Percentiles rank a stretch among this genome's conserved stretches.
Conservation (phyloP, 2,113 vertebrate genomes). For the Halcyon malimbica region DNA sequence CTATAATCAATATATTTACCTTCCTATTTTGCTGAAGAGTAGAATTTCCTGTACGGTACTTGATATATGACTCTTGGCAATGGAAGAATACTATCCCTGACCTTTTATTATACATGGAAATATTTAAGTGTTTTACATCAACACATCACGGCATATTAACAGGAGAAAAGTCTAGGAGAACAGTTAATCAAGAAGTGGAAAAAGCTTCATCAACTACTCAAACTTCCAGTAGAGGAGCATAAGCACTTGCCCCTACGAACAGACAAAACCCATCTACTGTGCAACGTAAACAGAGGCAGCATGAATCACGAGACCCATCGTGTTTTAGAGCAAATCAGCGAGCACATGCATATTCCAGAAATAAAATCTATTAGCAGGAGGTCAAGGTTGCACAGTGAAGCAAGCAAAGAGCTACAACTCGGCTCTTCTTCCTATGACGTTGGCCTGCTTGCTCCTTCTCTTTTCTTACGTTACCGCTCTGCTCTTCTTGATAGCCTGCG, state of each 20-base stretch:
- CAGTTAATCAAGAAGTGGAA: constrained; percentile 30
- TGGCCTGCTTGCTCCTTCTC: not conserved
- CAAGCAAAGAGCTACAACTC: constrained; percentile 16
- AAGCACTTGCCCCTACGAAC: constrained; percentile 47
- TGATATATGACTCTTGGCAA: constrained; percentile 53
- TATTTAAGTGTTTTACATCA: constrained; percentile 70
- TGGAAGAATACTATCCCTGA: constrained; percentile 68
- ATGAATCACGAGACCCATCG: constrained; percentile 46
- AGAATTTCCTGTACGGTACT: constrained; percentile 38
- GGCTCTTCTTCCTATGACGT: not conserved
- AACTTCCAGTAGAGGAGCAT: constrained; percentile 52
- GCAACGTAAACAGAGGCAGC: constrained; percentile 42
- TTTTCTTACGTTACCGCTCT: fast-evolving
- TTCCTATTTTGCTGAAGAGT: constrained; percentile 40
- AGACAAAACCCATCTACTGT: constrained; percentile 44
- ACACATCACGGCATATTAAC: constrained; percentile 54
- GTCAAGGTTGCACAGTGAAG: constrained; percentile 26
- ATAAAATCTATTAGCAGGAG: constrained; percentile 54
- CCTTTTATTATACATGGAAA: constrained; percentile 67
- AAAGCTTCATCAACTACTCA: constrained; percentile 50
- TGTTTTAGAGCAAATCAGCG: constrained; percentile 40
- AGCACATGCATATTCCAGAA: constrained; percentile 42
- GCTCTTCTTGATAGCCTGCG: not conserved
- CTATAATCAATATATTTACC: constrained; percentile 57
- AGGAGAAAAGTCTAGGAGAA: constrained; percentile 48